A percentile compares a stretch with the other conserved stretches of the same genome.
These are phyloP conservation scores for Zaprionus gabonicus DNA, from an alignment of 1,140 invertebrate species.

Conservation along the genomic window DNA sequence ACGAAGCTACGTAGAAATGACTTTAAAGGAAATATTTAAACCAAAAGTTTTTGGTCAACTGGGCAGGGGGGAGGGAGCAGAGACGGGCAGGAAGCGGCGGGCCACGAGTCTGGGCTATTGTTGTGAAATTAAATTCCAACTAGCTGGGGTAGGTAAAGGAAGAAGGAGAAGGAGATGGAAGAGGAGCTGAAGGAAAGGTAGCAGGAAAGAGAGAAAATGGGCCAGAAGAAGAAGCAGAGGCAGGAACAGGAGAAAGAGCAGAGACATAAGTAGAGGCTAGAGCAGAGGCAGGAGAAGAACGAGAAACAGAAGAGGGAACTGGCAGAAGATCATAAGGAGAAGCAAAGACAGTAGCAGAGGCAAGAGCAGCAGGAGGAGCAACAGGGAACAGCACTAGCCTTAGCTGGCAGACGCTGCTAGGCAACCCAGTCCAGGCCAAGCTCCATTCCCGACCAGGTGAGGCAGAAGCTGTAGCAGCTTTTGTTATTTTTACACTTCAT, in stretches of 20 bases:
- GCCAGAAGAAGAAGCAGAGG: constrained; percentile 15
- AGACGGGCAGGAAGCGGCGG: neutral
- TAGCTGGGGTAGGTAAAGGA: constrained; percentile 27
- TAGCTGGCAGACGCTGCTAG: neutral
- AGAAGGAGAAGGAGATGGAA: neutral
- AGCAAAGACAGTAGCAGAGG: neutral
- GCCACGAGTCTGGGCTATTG: constrained; percentile 24
- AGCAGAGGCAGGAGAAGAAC: neutral
- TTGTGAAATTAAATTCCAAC: constrained; percentile 59
- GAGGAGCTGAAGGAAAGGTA: neutral
- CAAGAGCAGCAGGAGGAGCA: neutral
- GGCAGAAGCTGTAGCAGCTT: constrained; percentile 31
- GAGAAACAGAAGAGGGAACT: neutral
- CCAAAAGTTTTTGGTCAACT: constrained; percentile 41
- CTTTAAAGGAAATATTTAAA: constrained; percentile 52
- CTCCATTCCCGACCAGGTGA: constrained; percentile 3
- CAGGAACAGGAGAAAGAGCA: neutral
- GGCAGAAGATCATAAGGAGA: neutral
- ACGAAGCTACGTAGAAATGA: constrained; percentile 1
- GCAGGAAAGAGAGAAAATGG: constrained; percentile 2
- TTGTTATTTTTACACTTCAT: constrained; percentile 65
- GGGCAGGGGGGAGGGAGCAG: neutral
- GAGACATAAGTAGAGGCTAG: neutral
- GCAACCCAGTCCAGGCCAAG: neutral
- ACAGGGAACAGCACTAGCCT: neutral